Conservation (phyloP, 2,888 invertebrate genomes). For the Andrena praecox region DNA sequence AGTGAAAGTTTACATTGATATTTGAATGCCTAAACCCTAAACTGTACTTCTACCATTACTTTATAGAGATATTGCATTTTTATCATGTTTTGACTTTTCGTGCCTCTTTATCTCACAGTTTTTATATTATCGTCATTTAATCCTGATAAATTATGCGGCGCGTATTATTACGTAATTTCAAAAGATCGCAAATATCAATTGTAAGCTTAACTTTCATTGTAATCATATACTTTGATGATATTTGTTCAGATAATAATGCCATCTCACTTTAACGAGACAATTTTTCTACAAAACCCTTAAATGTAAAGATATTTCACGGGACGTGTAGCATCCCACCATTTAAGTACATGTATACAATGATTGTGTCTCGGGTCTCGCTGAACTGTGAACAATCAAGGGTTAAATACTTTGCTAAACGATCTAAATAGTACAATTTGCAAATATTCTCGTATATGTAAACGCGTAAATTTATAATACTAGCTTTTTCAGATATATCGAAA, state of each 20-base stretch:
- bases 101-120: conserved; percentile 6
- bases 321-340: background rate
- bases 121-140: conserved; percentile 9
- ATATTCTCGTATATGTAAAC: conserved; percentile 60
- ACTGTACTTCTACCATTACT: background rate
- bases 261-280: conserved; percentile 44
- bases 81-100: background rate
- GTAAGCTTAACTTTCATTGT: conserved; percentile 41
- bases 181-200: conserved; percentile 42
- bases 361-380: conserved; percentile 32
- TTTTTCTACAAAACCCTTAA: conserved; percentile 33
- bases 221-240: conserved; percentile 43
- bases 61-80: conserved; percentile 22
- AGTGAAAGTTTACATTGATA: conserved; percentile 51
- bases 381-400: conserved; percentile 71
- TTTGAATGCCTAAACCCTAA: conserved; percentile 32
- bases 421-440: conserved; percentile 64
- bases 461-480: conserved; percentile 70
- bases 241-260: conserved; percentile 63
- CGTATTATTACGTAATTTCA: background rate
- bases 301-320: conserved; percentile 15
- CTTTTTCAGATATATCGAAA: conserved; percentile 63
- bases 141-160: background rate
- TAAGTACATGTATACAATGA: background rate
- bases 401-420: conserved; percentile 66